Percentiles rank a stretch among this genome's conserved stretches.
These are phyloP conservation scores for Deilephila elpenor DNA, from an alignment of 2,888 invertebrate species.

Conservation along the genomic window DNA sequence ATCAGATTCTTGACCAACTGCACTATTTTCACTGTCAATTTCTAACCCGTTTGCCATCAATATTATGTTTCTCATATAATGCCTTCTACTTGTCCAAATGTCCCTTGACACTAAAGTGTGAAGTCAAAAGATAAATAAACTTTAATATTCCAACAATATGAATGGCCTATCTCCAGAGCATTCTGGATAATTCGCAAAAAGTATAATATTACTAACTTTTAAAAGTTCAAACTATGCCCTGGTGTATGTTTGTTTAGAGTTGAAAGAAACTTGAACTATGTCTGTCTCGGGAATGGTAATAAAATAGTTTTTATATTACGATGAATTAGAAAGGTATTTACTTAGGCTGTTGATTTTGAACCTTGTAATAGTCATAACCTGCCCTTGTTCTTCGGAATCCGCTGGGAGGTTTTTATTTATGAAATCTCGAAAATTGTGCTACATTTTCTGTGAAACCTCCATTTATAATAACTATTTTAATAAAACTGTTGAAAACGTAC, in stretches of 20 bases:
- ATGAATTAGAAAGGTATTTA: neutral
- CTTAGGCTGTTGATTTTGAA: neutral
- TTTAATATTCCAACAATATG: neutral
- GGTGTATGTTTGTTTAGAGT: neutral
- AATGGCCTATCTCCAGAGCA: neutral
- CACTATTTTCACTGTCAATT: too few relatives aligned
- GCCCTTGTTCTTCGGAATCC: too few relatives aligned
- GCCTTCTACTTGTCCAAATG: too few relatives aligned
- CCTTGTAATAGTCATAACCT: too few relatives aligned
- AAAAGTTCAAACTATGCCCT: slow-evolving; percentile 13
- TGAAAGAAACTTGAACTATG: slow-evolving; percentile 2
- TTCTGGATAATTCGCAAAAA: neutral
- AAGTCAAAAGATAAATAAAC: neutral
- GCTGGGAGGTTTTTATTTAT: too few relatives aligned
- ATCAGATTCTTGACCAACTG: too few relatives aligned
- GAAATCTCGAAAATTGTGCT: too few relatives aligned
- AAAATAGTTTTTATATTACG: neutral
- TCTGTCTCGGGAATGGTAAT: neutral
- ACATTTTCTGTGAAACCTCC: too few relatives aligned
- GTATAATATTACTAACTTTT: neutral
- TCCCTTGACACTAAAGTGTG: neutral
- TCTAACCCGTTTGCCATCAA: too few relatives aligned
- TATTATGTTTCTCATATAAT: too few relatives aligned
- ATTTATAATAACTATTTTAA: too few relatives aligned
- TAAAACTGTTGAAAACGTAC: too few relatives aligned